A percentile compares a stretch with the other conserved stretches of the same genome.
Conservation (phyloP, 2,888 invertebrate species). For the Agelastica alni region DNA sequence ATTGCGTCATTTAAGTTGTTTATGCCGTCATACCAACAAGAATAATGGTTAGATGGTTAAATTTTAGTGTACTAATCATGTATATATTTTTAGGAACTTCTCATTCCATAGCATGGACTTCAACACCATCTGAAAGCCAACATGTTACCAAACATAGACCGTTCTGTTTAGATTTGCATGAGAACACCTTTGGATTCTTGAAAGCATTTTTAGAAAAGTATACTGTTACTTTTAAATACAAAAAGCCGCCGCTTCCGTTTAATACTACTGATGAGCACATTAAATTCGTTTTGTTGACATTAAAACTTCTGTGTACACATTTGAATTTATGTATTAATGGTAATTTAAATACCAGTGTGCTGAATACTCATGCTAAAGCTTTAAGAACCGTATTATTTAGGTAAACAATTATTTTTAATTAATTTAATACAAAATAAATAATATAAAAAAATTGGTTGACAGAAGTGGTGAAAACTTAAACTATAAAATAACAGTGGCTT, state of each 20-base stretch:
- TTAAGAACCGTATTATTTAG: slow-evolving; percentile 62
- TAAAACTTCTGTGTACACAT: slow-evolving; percentile 64
- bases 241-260: slow-evolving; percentile 59
- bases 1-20: no score
- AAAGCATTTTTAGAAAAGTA: slow-evolving; percentile 63
- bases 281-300: slow-evolving; percentile 62
- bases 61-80: no score
- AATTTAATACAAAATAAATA: no score
- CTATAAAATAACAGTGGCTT: no score
- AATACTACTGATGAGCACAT: slow-evolving; percentile 58
- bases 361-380: slow-evolving; percentile 61
- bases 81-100: slow-evolving; percentile 60
- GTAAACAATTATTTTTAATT: no score
- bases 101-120: slow-evolving; percentile 67
- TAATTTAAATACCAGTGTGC: slow-evolving; percentile 56
- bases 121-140: slow-evolving; percentile 57
- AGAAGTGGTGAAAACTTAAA: no score
- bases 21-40: no score
- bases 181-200: slow-evolving; percentile 62
- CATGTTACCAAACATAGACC: slow-evolving; percentile 63
- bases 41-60: no score
- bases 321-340: slow-evolving; percentile 62
- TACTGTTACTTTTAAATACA: slow-evolving; percentile 57
- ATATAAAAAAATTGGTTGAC: no score
- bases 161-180: slow-evolving; percentile 66